Conservation (phyloP, 2,888 invertebrate genomes). For the Himalopsyche japonica region DNA sequence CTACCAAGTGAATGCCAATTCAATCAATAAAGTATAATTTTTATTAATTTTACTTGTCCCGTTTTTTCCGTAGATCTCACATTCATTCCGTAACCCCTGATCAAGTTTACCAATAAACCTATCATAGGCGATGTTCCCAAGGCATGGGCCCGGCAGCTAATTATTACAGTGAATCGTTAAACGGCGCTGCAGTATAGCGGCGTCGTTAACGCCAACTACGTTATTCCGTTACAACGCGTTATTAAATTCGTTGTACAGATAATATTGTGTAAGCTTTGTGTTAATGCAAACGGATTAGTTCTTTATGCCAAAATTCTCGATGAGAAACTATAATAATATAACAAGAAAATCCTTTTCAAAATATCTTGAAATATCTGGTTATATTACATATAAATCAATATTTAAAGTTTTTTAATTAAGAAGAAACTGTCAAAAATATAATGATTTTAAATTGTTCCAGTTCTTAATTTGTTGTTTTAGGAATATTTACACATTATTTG, state of each 20-base stretch:
- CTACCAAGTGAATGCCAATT: no score
- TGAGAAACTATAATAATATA: no score
- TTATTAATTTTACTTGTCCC: not conserved
- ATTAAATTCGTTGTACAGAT: not conserved
- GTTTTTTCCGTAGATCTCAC: not conserved
- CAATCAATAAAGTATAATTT: not conserved
- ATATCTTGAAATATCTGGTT: no score
- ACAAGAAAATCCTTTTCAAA: no score
- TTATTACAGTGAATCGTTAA: not conserved
- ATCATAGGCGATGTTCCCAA: slow-evolving; percentile 3
- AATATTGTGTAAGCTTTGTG: not conserved
- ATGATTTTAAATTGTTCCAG: no score
- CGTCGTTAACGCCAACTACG: slow-evolving; percentile 25
- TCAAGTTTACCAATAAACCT: slow-evolving; percentile 25
- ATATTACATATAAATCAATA: no score
- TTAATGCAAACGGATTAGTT: not conserved
- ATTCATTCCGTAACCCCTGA: slow-evolving; percentile 3
- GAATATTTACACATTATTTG: no score
- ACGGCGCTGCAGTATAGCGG: slow-evolving; percentile 8
- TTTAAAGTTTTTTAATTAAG: no score
- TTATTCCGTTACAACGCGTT: not conserved
- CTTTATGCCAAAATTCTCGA: not conserved
- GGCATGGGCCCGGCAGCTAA: slow-evolving; percentile 13
- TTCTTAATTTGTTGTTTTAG: no score
- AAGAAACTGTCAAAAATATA: no score